Base-by-base conservation (phyloP, 64 coral and sea anemone species). In the Stichodactyla helianthus region DNA sequence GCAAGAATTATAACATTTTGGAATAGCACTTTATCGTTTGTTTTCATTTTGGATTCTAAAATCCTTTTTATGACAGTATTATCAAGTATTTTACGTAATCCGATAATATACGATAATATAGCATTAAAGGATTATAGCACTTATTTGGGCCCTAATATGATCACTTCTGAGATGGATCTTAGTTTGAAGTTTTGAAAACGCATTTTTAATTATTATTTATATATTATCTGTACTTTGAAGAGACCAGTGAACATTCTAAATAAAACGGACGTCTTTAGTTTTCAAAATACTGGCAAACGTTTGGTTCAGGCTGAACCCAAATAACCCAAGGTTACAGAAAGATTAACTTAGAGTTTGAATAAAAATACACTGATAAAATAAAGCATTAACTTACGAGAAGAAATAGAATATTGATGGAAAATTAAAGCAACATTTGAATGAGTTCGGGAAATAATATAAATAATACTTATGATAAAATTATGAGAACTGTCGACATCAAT, bases 91-190 rank as follows among this genome's bases (percentile, higher is more conserved):
- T 35, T 23, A 74, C 25, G 68, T 74, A 74, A 74, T 74, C 68
- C 68, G 68, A 74, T 74, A 74, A 74, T 74, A 13, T 31, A 13
- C 68, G 68, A 74, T 74, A 74, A 27, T 74, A 23, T 74, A 35
- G 26, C 25, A 74, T 74, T 74, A 74, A 31, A 4, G 23, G 68
- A 74, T 74, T 74, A 74, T 28, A 2, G 7, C 25, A 74, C 68
- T 74, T 11, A 31, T 8, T 74, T n/a, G 19, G 35, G 2, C 55
- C 8, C 8, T 11, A 58, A 58, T 58, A 58, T 58, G 55, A 58
- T 58, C 4, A 58, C 55, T 58, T 58, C 6, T 58, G 55, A 11
- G 14, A 58, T 58, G 9, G 10, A 74, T 10, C 8, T 74, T 74
- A 27, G 7, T 27, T 74, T 74, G 68, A 13, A 74, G 62, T 74